Evolutionary conservation across 1,140 invertebrate genomes (phyloP).

Genomic region (Cyrtorhinus lividipennis): DNA sequence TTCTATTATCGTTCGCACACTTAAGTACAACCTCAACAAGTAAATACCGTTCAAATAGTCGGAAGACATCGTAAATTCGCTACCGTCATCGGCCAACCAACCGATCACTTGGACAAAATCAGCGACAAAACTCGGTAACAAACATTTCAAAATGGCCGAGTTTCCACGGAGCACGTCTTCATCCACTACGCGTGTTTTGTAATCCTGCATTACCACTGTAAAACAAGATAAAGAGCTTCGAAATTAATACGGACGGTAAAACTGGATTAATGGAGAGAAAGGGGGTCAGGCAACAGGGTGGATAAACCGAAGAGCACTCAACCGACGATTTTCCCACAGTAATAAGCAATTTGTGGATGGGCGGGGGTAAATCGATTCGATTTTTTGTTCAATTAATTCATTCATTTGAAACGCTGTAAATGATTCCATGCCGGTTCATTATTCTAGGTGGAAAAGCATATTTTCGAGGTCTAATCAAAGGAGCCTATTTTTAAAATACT

Average conservation of each 20-base stretch:
- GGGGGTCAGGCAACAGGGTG: not conserved
- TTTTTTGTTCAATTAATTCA: too few relatives aligned
- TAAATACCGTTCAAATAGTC: not conserved
- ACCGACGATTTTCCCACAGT: conserved; percentile 79
- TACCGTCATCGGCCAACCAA: conserved; percentile 47
- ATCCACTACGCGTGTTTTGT: conserved; percentile 80
- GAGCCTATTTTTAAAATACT: too few relatives aligned
- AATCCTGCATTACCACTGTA: conserved; percentile 77
- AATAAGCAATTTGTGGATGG: conserved; percentile 75
- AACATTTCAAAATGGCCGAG: conserved; percentile 81
- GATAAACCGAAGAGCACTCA: conserved; percentile 68
- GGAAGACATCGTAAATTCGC: conserved; percentile 27
- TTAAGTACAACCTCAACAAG: too few relatives aligned
- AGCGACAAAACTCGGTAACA: conserved; percentile 79
- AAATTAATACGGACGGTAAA: not conserved
- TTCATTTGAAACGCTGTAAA: too few relatives aligned
- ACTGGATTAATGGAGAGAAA: not conserved
- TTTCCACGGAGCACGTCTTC: conserved; percentile 86
- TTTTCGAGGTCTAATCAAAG: too few relatives aligned
- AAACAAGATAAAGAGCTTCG: conserved; percentile 17
- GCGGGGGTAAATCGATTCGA: too few relatives aligned
- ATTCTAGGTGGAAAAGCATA: too few relatives aligned
- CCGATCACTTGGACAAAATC: conserved; percentile 80
- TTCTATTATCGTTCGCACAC: too few relatives aligned
- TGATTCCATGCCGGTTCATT: too few relatives aligned